phyloP scores from a whole-genome alignment of 2,888 invertebrate species.

The Drosophila limbata region DNA sequence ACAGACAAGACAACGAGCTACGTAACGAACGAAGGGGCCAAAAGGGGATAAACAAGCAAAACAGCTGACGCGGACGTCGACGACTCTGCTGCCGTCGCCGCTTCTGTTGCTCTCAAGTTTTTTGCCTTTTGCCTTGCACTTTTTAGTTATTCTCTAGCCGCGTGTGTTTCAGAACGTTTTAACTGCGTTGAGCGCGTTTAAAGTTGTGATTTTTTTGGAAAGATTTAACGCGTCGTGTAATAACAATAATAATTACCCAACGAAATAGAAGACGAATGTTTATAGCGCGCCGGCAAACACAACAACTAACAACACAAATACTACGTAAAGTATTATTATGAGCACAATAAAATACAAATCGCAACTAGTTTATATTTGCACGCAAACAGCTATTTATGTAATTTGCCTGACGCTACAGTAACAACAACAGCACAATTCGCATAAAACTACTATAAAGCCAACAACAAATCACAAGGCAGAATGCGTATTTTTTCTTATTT shows the following conservation, averaged over 20 bases:
- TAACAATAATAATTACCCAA: slow-evolving; percentile 58
- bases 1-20: slow-evolving; percentile 36
- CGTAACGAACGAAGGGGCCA: slow-evolving; percentile 22
- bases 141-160: slow-evolving; percentile 70
- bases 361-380: slow-evolving; percentile 28
- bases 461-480: slow-evolving; percentile 40
- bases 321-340: slow-evolving; percentile 68
- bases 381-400: slow-evolving; percentile 56
- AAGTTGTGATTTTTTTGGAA: slow-evolving; percentile 46
- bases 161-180: slow-evolving; percentile 69
- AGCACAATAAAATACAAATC: slow-evolving; percentile 28
- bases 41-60: slow-evolving; percentile 37
- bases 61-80: slow-evolving; percentile 67
- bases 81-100: slow-evolving; percentile 29
- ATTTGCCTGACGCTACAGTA: slow-evolving; percentile 30
- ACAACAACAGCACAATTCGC: slow-evolving; percentile 38
- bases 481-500: slow-evolving; percentile 19
- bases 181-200: slow-evolving; percentile 29
- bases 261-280: slow-evolving; percentile 59
- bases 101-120: slow-evolving; percentile 44
- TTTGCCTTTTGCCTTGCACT: slow-evolving; percentile 69
- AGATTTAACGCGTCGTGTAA: slow-evolving; percentile 53
- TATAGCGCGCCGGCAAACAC: slow-evolving; percentile 41
- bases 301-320: slow-evolving; percentile 62
- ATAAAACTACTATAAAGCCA: slow-evolving; percentile 18